A percentile compares a stretch with the other conserved stretches of the same genome.
These are phyloP conservation scores for Gallinago media DNA, from an alignment of 2,113 vertebrate genomes.

Conservation along the genomic window DNA sequence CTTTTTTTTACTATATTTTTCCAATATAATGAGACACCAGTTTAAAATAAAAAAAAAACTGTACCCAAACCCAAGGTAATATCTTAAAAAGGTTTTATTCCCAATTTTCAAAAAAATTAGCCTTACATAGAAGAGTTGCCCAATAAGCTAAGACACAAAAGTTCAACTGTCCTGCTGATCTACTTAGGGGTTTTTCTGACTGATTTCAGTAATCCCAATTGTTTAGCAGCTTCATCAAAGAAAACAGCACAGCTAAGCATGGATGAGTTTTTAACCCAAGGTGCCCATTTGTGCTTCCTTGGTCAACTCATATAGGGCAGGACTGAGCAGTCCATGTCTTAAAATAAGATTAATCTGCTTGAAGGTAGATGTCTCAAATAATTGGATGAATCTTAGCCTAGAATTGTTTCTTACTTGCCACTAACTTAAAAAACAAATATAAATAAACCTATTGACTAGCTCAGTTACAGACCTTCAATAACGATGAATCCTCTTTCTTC, in stretches of 20 bases:
- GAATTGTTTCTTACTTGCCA: not conserved
- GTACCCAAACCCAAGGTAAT: not conserved
- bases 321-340: not conserved
- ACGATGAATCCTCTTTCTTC: not conserved
- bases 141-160: not conserved
- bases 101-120: not conserved
- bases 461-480: not conserved
- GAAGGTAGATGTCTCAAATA: not conserved
- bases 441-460: not conserved
- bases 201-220: not conserved
- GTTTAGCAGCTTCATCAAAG: not conserved
- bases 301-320: not conserved
- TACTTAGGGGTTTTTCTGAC: not conserved
- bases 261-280: accelerated
- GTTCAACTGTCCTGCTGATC: not conserved
- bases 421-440: not conserved
- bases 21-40: not conserved
- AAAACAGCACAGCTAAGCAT: not conserved
- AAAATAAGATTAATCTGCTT: not conserved
- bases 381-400: not conserved
- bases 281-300: not conserved
- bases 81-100: not conserved
- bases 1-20: too few species aligned
- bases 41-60: not conserved
- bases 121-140: not conserved